phyloP scores from a whole-genome alignment of 35 echinoderm and acorn worm species.

The Heliocidaris erythrogramma region DNA sequence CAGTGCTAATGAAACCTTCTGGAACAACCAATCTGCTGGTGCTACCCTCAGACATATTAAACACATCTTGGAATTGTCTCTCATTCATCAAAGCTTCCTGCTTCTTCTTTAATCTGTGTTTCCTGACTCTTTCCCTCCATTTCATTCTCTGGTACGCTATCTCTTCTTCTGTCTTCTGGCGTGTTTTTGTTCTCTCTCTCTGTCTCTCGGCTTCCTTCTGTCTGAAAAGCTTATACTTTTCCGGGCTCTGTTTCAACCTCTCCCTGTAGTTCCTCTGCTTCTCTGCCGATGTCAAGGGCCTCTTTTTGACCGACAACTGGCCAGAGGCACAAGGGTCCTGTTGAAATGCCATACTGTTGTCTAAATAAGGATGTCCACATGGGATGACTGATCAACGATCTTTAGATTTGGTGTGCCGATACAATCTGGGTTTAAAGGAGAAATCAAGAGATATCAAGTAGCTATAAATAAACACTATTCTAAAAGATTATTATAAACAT shows the following conservation, averaged over 20 bases:
- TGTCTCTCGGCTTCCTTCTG: neutral
- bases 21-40: neutral
- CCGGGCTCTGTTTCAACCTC: slow-evolving; percentile 14
- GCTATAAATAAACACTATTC: no score
- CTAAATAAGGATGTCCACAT: neutral
- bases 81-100: neutral
- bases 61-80: neutral
- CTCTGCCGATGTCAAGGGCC: slow-evolving; percentile 30
- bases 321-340: neutral
- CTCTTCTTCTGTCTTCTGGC: neutral
- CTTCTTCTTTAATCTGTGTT: slow-evolving; percentile 4
- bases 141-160: slow-evolving; percentile 11
- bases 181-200: neutral
- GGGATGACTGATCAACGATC: neutral
- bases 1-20: neutral
- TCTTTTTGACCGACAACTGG: neutral
- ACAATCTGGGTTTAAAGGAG: neutral
- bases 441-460: neutral
- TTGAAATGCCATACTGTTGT: neutral
- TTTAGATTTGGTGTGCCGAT: neutral
- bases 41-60: neutral
- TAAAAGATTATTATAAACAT: no score
- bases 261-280: slow-evolving; percentile 23
- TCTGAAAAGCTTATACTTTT: slow-evolving; percentile 10
- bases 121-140: neutral